A percentile compares a stretch with the other conserved stretches of the same genome.
Evolutionary conservation across 2,113 vertebrate species (phyloP).

Genomic region (Mugil cephalus): DNA sequence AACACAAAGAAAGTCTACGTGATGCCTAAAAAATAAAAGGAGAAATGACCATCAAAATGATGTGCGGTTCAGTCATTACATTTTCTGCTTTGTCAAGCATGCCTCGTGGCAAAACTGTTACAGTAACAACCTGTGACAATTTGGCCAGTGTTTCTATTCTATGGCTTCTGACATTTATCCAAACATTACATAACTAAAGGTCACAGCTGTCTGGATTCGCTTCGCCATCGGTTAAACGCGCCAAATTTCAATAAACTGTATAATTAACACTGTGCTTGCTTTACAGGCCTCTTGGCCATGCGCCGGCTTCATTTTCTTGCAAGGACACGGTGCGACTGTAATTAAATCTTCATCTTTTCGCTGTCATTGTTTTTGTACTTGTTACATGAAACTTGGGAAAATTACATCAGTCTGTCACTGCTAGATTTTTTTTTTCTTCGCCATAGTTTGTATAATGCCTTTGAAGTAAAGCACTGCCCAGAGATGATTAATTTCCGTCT

Average conservation of each 20-base stretch:
- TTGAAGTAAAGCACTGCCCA: constrained; percentile 22
- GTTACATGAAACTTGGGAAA: constrained; percentile 21
- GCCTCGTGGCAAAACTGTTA: constrained; percentile 40
- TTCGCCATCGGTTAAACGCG: constrained; percentile 19
- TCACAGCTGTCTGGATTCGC: constrained; percentile 37
- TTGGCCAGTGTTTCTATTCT: constrained; percentile 37
- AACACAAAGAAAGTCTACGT: background rate
- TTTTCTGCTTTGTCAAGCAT: constrained; percentile 62
- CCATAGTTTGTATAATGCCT: constrained; percentile 31
- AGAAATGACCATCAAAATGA: constrained; percentile 45
- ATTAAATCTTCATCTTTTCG: constrained; percentile 34
- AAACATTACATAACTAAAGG: constrained; percentile 42
- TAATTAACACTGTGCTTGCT: background rate
- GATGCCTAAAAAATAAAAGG: constrained; percentile 17
- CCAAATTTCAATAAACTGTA: constrained; percentile 16
- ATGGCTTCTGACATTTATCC: constrained; percentile 51
- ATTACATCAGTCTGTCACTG: constrained; percentile 48
- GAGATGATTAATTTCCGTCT: constrained; percentile 8
- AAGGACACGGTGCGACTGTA: background rate
- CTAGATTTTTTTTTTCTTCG: constrained; percentile 9
- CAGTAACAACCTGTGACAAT: constrained; percentile 59
- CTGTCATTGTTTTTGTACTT: background rate
- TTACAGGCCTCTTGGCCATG: constrained; percentile 2
- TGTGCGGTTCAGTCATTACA: constrained; percentile 57
- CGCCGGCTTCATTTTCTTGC: background rate